Evolutionary conservation across 2,888 invertebrate species (phyloP).

Genomic region (Dynastes grantii): DNA sequence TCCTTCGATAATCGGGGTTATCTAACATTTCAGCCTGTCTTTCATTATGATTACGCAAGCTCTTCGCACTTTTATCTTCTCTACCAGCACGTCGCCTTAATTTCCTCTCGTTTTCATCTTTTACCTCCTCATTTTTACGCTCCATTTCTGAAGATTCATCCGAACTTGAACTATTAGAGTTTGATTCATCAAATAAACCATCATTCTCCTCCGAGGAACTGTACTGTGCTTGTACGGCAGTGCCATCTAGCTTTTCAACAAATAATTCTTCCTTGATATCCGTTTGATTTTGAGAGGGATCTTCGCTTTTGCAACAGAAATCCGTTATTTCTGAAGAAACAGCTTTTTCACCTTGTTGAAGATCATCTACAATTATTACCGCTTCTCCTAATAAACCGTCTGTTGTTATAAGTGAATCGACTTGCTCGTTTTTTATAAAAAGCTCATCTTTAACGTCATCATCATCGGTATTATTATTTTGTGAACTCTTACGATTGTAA

Average conservation of each 20-base stretch:
- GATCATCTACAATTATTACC: too few relatives aligned
- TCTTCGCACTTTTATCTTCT: neutral
- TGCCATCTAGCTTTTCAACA: neutral
- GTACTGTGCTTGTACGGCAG: neutral
- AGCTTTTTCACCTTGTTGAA: neutral
- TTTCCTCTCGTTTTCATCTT: neutral
- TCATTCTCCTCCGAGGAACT: neutral
- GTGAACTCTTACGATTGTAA: too few relatives aligned
- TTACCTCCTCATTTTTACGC: neutral
- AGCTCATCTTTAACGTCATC: too few relatives aligned
- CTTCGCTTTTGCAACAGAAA: constrained; percentile 3
- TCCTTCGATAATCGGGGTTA: constrained; percentile 6
- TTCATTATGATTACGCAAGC: neutral
- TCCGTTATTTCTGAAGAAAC: neutral
- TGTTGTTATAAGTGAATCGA: too few relatives aligned
- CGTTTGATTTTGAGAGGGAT: neutral
- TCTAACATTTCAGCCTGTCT: neutral
- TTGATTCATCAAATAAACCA: neutral
- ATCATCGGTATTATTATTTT: too few relatives aligned
- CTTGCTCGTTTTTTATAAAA: too few relatives aligned
- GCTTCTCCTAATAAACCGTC: too few relatives aligned
- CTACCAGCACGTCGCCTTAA: neutral
- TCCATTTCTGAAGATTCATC: neutral
- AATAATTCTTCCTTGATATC: neutral
- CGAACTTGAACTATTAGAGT: neutral